These are phyloP conservation scores for Phalacrocorax brasilianus DNA, from an alignment of 2,113 vertebrate genomes.

Conservation along the genomic window DNA sequence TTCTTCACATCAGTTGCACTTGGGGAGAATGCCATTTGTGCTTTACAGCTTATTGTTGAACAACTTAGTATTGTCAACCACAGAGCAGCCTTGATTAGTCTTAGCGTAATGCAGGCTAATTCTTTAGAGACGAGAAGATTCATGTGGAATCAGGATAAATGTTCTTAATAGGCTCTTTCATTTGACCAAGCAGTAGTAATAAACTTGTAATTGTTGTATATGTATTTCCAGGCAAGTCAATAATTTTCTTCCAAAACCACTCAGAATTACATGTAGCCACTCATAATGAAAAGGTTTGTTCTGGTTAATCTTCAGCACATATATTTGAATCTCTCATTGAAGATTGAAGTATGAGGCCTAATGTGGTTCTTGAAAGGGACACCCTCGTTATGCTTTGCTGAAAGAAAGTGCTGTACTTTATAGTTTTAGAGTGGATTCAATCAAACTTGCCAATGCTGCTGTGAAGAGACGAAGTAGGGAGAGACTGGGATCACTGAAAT, in stretches of 20 bases:
- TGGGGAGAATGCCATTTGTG: not conserved
- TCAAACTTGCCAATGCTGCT: not conserved
- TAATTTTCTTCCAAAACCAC: slow-evolving; percentile 2
- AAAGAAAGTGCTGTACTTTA: not conserved
- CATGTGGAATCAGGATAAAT: not conserved
- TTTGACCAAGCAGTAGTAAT: slow-evolving; percentile 6
- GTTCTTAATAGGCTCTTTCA: not conserved
- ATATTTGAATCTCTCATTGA: slow-evolving; percentile 3
- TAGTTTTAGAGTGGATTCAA: not conserved
- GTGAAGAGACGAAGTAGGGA: not conserved
- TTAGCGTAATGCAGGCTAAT: not conserved
- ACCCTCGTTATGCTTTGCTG: not conserved
- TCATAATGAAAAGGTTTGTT: slow-evolving; percentile 18
- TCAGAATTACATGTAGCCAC: not conserved
- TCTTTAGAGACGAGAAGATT: not conserved
- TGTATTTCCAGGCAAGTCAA: not conserved
- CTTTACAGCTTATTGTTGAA: not conserved
- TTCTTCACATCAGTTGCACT: not conserved
- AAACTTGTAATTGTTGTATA: not conserved
- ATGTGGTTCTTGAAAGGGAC: not conserved
- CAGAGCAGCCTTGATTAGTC: not conserved
- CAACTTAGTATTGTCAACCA: not conserved
- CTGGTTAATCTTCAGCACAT: not conserved
- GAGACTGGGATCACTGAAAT: not conserved
- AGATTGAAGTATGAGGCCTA: not conserved